Conservation (phyloP, 2,888 invertebrate genomes). For the Hanleya hanleyi region DNA sequence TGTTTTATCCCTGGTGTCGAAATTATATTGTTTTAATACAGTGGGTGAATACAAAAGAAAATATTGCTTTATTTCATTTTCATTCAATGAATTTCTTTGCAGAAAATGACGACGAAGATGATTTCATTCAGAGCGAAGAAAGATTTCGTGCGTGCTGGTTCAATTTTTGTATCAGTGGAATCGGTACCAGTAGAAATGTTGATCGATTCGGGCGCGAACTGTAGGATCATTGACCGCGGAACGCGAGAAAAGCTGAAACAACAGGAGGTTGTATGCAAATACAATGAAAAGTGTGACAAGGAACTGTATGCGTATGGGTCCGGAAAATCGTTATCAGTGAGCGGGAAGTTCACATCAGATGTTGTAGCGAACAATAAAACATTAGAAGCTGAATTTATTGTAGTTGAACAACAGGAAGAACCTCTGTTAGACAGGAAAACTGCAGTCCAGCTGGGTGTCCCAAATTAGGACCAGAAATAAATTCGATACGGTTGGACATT, state of each 20-base stretch:
- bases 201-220: conserved; percentile 30
- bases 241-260: conserved; percentile 25
- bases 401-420: conserved; percentile 18
- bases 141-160: neutral
- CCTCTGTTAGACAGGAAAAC: conserved; percentile 2
- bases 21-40: too few species aligned
- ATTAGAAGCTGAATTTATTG: conserved; percentile 18
- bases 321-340: neutral
- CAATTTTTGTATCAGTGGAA: neutral
- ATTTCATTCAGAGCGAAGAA: too few species aligned
- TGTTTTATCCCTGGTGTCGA: too few species aligned
- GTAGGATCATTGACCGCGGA: conserved; percentile 17
- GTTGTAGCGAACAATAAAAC: neutral
- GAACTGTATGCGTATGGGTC: conserved; percentile 29
- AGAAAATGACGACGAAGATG: too few species aligned
- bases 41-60: too few species aligned
- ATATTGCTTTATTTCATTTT: too few species aligned
- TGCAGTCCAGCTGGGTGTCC: neutral
- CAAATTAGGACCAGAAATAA: neutral
- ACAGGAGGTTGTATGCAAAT: conserved; percentile 18
- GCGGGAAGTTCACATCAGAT: conserved; percentile 16
- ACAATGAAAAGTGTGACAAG: conserved; percentile 11
- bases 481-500: neutral
- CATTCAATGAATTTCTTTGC: too few species aligned
- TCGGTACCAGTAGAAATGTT: conserved; percentile 10